Base-by-base conservation (phyloP, 1,140 invertebrate genomes). In the Heliconius nattereri region DNA sequence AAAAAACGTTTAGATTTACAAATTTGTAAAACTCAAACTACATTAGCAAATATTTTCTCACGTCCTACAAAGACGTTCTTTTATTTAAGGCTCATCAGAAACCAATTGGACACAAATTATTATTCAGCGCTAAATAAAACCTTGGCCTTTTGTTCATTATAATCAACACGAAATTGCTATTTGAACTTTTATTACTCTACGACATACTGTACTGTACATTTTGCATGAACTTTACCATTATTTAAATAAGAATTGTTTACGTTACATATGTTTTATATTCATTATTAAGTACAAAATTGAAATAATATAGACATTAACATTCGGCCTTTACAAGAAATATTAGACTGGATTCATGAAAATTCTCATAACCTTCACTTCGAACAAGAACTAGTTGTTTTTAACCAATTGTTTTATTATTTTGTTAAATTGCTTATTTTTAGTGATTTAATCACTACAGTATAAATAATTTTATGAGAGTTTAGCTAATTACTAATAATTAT, bases 51-150 rank as follows among this genome's bases (percentile, higher is more conserved):
- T 26, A 80, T 80, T 73, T 77, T 80, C 79, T 72, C 79, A 80
- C 75, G 73, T 80, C 72, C 75, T 80, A 77, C 71, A 77, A 80
- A 75, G 40, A 60, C 74, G 49, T 45, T 75, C 73, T 80, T 81
- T 78, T 45, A 57, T 54, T 70, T 80, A 83, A 82, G 57, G 73
- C 83, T 73, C 83, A 85, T 87, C 84, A 91, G 80, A 89, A 92
- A 85, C 86, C 85, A 89, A 91, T 92, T 92, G 84, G 81, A 84
- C 81, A 88, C 85, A 88, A 88, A 88, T 90, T 86, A 87, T 89
- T 86, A 91, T 89, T 86, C 82, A 85, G 82, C 86, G 81, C 85
- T 88, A 90, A 91, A 88, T 81, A 82, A 85, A 86, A 87, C 90
- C 91, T 92, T 93, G 90, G 81, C 85, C 88, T 92, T 93, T 81